A percentile compares a stretch with the other conserved stretches of the same genome.
phyloP scores from a whole-genome alignment of 2,113 vertebrate genomes.

The Lepisosteus osseus region DNA sequence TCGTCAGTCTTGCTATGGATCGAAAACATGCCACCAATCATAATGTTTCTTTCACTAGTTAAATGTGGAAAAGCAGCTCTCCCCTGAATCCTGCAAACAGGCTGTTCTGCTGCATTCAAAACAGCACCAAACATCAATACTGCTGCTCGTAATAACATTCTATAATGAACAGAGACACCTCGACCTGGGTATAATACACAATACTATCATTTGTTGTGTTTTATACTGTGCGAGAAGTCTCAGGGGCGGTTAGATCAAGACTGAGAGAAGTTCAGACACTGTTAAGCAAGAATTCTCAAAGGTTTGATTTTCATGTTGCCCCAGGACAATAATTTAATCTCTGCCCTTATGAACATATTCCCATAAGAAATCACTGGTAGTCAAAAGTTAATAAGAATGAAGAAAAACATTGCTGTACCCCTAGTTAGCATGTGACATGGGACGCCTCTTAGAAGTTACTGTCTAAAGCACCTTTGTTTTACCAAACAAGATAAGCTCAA shows the following conservation, averaged over 20 bases:
- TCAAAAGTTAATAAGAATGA: too few species aligned
- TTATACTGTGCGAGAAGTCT: conserved; percentile 2
- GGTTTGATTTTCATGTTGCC: background rate
- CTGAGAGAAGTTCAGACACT: background rate
- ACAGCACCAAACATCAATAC: background rate
- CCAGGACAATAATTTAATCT: too few species aligned
- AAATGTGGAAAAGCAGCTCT: conserved; percentile 12
- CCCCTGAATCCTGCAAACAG: conserved; percentile 18
- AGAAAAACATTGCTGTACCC: too few species aligned
- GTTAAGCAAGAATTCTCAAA: background rate
- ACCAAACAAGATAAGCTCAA: too few species aligned
- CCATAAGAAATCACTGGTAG: too few species aligned
- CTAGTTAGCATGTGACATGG: too few species aligned
- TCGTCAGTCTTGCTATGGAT: conserved; percentile 22
- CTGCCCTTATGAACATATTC: too few species aligned
- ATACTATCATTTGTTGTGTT: background rate
- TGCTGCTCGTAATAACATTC: conserved; percentile 4
- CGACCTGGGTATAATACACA: background rate
- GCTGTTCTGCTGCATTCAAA: background rate
- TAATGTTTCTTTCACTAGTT: conserved; percentile 20
- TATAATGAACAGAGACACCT: background rate
- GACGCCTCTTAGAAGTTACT: too few species aligned
- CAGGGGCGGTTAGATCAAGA: background rate
- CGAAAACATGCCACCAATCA: conserved; percentile 30
- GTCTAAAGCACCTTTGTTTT: too few species aligned